Conservation (phyloP, 2,113 vertebrate species). For the Clupea harengus region DNA sequence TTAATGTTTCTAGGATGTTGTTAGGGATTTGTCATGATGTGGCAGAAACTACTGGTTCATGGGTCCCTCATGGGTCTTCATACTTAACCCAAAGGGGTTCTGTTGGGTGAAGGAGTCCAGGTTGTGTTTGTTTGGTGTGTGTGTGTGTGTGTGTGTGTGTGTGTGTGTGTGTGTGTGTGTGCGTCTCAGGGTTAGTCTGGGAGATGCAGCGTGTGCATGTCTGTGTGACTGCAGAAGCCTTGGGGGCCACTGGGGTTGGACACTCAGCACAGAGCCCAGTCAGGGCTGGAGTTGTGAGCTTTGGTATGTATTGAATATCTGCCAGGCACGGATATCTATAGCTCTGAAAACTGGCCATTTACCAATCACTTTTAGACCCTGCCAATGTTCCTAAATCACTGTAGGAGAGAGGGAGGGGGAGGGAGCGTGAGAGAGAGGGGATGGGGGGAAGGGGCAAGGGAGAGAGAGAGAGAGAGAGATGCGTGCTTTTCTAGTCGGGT, state of each 20-base stretch:
- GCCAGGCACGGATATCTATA: conserved; percentile 22
- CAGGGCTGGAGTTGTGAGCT: not conserved
- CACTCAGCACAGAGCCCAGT: not conserved
- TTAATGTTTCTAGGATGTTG: not conserved
- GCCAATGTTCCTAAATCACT: conserved; percentile 11
- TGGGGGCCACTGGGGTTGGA: not conserved
- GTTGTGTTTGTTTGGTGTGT: not conserved
- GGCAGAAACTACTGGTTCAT: not conserved
- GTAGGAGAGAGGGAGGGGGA: not conserved
- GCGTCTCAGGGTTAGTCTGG: not conserved
- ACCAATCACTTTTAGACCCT: conserved; percentile 12
- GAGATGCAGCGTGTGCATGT: conserved; percentile 8
- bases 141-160: conserved; percentile 17
- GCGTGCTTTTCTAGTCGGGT: not conserved
- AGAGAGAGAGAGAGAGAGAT: not conserved
- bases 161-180: conserved; percentile 19
- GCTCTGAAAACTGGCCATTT: conserved; percentile 15
- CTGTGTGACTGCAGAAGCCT: conserved; percentile 3
- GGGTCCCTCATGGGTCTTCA: too few species aligned
- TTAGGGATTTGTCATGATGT: not conserved
- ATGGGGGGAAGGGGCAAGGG: not conserved
- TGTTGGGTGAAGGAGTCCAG: not conserved
- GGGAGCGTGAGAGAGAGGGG: not conserved
- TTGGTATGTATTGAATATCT: conserved; percentile 30
- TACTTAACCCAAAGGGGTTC: not conserved